phyloP scores from a whole-genome alignment of 2,888 invertebrate genomes.

The Gastracanthus pulcherrimus region DNA sequence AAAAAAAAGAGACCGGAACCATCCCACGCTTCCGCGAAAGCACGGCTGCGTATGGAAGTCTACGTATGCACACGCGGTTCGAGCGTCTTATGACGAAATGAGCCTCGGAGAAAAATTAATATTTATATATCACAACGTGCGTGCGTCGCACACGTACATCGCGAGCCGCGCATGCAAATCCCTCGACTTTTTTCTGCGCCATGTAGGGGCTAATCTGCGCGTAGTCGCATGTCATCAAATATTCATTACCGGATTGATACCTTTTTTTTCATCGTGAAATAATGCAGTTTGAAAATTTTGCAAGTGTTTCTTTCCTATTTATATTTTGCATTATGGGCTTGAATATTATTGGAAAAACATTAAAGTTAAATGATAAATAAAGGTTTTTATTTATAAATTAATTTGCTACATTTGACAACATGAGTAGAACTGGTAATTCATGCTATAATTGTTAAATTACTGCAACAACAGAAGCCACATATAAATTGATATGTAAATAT shows the following conservation, averaged over 20 bases:
- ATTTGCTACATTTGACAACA: too few species aligned
- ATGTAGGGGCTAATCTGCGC: neutral
- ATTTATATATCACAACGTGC: slow-evolving; percentile 56
- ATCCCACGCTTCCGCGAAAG: slow-evolving; percentile 63
- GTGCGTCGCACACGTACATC: slow-evolving; percentile 30
- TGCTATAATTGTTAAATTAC: too few species aligned
- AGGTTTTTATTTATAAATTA: too few species aligned
- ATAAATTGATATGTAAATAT: too few species aligned
- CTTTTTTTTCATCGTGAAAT: neutral
- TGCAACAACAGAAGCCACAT: too few species aligned
- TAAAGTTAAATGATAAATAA: too few species aligned
- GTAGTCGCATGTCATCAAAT: neutral
- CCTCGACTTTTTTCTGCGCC: neutral
- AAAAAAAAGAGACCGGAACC: slow-evolving; percentile 46
- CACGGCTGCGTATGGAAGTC: neutral
- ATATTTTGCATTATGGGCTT: too few species aligned
- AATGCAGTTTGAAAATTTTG: too few species aligned
- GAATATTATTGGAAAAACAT: too few species aligned
- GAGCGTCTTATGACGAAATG: slow-evolving; percentile 35
- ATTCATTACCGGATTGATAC: neutral
- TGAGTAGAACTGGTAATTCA: too few species aligned
- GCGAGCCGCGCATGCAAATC: slow-evolving; percentile 19
- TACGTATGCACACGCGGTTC: neutral
- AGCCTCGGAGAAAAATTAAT: slow-evolving; percentile 62
- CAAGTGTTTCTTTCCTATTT: too few species aligned